Percentiles rank a stretch among this genome's conserved stretches.
These are phyloP conservation scores for Suillia variegata DNA, from an alignment of 2,888 invertebrate species.

Conservation along the genomic window DNA sequence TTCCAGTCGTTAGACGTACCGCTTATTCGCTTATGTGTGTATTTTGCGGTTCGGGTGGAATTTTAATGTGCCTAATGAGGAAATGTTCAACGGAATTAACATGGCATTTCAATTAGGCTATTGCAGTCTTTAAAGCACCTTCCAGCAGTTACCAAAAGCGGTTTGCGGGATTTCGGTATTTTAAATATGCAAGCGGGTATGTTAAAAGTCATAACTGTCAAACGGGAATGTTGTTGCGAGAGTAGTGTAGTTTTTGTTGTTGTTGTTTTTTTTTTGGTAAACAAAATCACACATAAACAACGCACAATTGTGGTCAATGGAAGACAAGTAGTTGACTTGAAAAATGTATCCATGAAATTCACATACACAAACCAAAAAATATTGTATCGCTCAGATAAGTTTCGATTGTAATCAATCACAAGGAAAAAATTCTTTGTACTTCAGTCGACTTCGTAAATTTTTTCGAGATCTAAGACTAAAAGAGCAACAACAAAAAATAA, in stretches of 20 bases:
- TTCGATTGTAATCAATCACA: slow-evolving; percentile 48
- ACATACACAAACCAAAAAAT: no score
- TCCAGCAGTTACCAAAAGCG: no score
- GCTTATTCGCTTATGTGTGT: background rate
- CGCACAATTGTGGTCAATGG: background rate
- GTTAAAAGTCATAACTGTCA: background rate
- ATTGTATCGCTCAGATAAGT: slow-evolving; percentile 42
- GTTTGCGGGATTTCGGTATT: background rate
- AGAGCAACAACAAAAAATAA: no score
- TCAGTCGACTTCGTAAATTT: no score
- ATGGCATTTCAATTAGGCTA: slow-evolving; percentile 5
- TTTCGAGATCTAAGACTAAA: no score
- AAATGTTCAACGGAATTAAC: slow-evolving; percentile 34
- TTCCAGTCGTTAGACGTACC: background rate
- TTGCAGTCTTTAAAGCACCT: no score
- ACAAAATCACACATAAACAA: background rate
- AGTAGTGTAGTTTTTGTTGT: no score
- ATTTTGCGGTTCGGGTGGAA: slow-evolving; percentile 34
- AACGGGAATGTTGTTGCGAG: no score
- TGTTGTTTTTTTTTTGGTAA: no score
- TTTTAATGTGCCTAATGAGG: slow-evolving; percentile 51
- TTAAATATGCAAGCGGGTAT: background rate
- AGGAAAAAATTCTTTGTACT: slow-evolving; percentile 16
- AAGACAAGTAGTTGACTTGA: background rate
- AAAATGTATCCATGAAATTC: no score